These are phyloP conservation scores for Azorinus chamasolen DNA, from an alignment of 2,888 invertebrate species.

Conservation along the genomic window DNA sequence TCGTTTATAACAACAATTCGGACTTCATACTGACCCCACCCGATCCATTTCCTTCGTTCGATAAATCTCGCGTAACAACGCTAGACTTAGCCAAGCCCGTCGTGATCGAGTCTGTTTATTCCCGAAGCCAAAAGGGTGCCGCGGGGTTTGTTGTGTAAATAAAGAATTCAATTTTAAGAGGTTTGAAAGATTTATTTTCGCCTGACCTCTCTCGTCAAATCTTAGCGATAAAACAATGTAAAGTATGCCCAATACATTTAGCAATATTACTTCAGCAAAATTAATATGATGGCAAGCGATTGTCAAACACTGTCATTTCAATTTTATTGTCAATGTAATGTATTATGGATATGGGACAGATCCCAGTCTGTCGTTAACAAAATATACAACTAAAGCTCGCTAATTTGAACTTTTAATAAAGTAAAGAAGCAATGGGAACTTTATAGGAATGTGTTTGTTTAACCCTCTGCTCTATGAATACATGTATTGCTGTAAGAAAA, in stretches of 20 bases:
- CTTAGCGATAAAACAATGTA: constrained; percentile 60
- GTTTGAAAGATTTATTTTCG: constrained; percentile 57
- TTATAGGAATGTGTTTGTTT: too few relatives aligned
- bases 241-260: constrained; percentile 22
- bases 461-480: too few relatives aligned
- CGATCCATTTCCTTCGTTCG: constrained; percentile 51
- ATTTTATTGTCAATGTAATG: too few relatives aligned
- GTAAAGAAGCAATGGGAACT: too few relatives aligned
- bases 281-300: neutral
- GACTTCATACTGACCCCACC: constrained; percentile 45
- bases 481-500: too few relatives aligned
- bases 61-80: constrained; percentile 45
- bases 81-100: constrained; percentile 27
- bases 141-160: constrained; percentile 54
- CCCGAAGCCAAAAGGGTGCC: constrained; percentile 39
- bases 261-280: neutral
- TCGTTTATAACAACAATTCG: constrained; percentile 52
- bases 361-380: too few relatives aligned
- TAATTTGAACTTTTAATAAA: too few relatives aligned
- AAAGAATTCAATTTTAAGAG: constrained; percentile 69
- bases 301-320: too few relatives aligned
- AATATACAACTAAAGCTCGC: too few relatives aligned
- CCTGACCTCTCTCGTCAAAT: constrained; percentile 32
- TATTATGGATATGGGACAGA: too few relatives aligned
- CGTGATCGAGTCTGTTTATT: constrained; percentile 46